Conservation (phyloP, 2,113 vertebrate genomes). For the Bettongia penicillata region DNA sequence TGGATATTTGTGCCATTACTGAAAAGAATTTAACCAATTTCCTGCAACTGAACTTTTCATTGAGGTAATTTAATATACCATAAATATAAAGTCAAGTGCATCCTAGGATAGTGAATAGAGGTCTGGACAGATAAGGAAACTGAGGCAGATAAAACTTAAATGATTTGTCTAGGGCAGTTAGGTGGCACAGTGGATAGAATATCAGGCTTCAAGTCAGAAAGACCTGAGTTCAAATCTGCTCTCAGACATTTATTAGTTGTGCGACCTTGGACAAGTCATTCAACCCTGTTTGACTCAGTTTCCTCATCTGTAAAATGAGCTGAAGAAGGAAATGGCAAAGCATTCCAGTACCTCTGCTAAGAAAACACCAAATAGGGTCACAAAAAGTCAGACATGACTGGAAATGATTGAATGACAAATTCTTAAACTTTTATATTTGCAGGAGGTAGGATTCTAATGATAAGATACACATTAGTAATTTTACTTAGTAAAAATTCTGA, state of each 20-base stretch:
- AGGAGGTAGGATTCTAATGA: conserved; percentile 23
- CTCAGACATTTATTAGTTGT: not conserved
- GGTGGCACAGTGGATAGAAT: not conserved
- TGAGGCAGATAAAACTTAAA: not conserved
- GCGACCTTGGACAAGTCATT: too few relatives aligned
- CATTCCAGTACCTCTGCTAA: not conserved
- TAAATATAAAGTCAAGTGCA: not conserved
- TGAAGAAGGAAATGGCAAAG: not conserved
- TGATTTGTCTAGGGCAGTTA: not conserved
- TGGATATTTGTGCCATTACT: not conserved
- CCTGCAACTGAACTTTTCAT: not conserved
- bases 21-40: not conserved
- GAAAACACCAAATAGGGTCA: not conserved
- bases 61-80: not conserved
- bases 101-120: not conserved
- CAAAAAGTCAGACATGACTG: not conserved
- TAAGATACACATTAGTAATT: too few relatives aligned
- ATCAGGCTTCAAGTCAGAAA: not conserved
- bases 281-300: not conserved
- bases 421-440: not conserved
- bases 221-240: not conserved
- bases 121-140: not conserved
- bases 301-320: not conserved
- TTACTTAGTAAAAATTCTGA: too few relatives aligned
- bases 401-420: not conserved